phyloP scores from a whole-genome alignment of 2,113 vertebrate genomes.

The Urocolius indicus region DNA sequence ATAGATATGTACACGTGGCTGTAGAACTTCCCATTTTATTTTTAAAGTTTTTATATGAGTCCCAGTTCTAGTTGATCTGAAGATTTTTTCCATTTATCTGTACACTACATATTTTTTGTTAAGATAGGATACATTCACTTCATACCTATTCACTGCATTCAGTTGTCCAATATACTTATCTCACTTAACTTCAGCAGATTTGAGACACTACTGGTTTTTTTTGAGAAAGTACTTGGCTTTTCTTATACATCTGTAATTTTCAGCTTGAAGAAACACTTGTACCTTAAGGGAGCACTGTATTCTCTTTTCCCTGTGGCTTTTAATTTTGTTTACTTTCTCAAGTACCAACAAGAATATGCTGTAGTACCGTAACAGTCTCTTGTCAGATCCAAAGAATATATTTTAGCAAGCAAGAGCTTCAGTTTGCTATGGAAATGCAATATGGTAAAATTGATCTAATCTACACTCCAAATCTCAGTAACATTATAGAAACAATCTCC shows the following conservation, averaged over 20 bases:
- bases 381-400: conserved; percentile 26
- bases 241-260: conserved; percentile 82
- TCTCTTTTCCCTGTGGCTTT: conserved; percentile 61
- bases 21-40: background rate
- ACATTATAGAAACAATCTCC: background rate
- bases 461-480: background rate
- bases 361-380: conserved; percentile 3
- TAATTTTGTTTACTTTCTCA: conserved; percentile 79
- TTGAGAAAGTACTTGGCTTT: conserved; percentile 67
- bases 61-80: background rate
- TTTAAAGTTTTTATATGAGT: background rate
- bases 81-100: background rate
- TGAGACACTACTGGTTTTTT: conserved; percentile 60
- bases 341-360: conserved; percentile 65
- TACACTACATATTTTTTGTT: background rate
- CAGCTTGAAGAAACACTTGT: conserved; percentile 75
- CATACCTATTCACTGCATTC: conserved; percentile 36
- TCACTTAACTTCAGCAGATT: conserved; percentile 72
- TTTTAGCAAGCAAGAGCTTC: conserved; percentile 19
- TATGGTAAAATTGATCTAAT: background rate
- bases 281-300: conserved; percentile 72
- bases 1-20: background rate
- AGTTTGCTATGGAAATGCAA: background rate
- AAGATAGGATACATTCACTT: conserved; percentile 8
- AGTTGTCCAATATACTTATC: conserved; percentile 65